Evolutionary conservation across 2,888 invertebrate species (phyloP).

Genomic region (Rhagonycha lutea): DNA sequence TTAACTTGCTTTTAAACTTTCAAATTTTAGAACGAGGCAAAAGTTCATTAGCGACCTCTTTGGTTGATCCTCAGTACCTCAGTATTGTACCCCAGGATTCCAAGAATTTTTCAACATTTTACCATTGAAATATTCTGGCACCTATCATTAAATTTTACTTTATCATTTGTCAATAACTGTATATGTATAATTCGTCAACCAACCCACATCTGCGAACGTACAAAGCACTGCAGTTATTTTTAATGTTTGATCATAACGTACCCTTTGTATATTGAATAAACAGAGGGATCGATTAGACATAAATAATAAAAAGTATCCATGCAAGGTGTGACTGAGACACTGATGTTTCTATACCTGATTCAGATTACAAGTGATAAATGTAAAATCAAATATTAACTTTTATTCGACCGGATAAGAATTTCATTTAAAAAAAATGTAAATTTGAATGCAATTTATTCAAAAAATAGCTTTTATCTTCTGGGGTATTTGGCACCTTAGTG

Average conservation of each 20-base stretch:
- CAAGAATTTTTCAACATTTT: background rate
- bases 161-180: slow-evolving; percentile 15
- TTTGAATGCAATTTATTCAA: background rate
- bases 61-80: too few relatives aligned
- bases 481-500: too few relatives aligned
- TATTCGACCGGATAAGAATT: background rate
- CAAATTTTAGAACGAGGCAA: too few relatives aligned
- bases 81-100: too few relatives aligned
- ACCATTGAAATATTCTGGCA: background rate
- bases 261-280: slow-evolving; percentile 21
- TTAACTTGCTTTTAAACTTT: too few relatives aligned
- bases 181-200: background rate
- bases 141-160: background rate
- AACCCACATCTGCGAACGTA: slow-evolving; percentile 22
- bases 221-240: slow-evolving; percentile 27
- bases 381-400: background rate
- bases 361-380: slow-evolving; percentile 23
- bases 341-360: slow-evolving; percentile 22
- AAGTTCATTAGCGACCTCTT: too few relatives aligned
- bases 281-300: slow-evolving; percentile 18
- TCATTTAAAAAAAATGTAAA: background rate
- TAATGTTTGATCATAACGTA: slow-evolving; percentile 11
- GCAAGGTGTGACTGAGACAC: slow-evolving; percentile 26
- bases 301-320: slow-evolving; percentile 5
- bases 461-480: too few relatives aligned